Evolutionary conservation across 2,888 invertebrate genomes (phyloP).

Genomic region (Pinctada fucata): DNA sequence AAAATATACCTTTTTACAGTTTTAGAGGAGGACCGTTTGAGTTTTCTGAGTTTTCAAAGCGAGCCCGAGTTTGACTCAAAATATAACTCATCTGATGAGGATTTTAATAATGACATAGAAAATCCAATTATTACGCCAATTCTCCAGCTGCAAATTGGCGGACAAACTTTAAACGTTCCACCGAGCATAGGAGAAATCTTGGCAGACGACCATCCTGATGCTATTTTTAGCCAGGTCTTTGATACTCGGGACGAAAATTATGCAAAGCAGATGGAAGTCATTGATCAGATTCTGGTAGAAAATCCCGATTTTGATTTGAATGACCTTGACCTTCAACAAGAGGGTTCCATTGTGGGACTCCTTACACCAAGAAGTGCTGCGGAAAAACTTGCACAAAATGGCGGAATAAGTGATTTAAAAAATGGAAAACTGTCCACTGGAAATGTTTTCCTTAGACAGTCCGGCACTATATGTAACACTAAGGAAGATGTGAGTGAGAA

Average conservation of each 20-base stretch:
- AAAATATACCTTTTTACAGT: background rate
- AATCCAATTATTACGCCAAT: background rate
- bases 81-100: background rate
- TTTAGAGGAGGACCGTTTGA: slow-evolving; percentile 20
- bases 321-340: slow-evolving; percentile 7
- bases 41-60: slow-evolving; percentile 24
- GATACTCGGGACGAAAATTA: slow-evolving; percentile 3
- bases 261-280: slow-evolving; percentile 17
- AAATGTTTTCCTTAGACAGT: too few species aligned
- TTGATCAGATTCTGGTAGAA: slow-evolving; percentile 17
- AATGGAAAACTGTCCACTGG: too few species aligned
- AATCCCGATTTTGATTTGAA: slow-evolving; percentile 15
- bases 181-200: slow-evolving; percentile 9
- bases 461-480: too few species aligned
- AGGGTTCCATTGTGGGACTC: background rate
- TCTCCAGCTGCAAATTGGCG: slow-evolving; percentile 10
- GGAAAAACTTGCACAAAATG: too few species aligned
- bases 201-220: background rate
- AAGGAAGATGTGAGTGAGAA: too few species aligned
- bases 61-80: background rate
- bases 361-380: background rate
- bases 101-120: background rate
- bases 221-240: slow-evolving; percentile 7
- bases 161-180: slow-evolving; percentile 10
- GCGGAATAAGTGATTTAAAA: too few species aligned